Evolutionary conservation across 2,888 invertebrate genomes (phyloP).

Genomic region (Tetropium fuscum): DNA sequence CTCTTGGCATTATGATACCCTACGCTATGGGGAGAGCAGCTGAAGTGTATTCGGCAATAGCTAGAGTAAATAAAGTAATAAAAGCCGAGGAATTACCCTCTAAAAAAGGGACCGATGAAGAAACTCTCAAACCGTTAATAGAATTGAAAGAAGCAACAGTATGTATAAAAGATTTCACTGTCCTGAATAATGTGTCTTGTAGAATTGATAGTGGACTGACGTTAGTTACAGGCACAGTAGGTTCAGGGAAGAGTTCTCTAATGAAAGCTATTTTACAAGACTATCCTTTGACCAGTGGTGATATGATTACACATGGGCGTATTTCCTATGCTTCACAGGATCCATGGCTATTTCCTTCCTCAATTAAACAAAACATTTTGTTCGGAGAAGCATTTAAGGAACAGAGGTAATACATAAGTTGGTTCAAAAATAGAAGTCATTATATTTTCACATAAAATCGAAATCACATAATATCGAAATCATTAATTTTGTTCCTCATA

Average conservation of each 20-base stretch:
- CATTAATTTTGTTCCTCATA: too few species aligned
- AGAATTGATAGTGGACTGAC: constrained; percentile 64
- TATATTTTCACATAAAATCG: too few species aligned
- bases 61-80: constrained; percentile 74
- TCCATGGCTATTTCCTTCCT: constrained; percentile 72
- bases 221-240: constrained; percentile 75
- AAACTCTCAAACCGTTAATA: constrained; percentile 45
- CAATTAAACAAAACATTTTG: constrained; percentile 81
- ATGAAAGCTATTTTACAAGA: constrained; percentile 65
- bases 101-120: constrained; percentile 33
- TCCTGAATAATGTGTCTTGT: constrained; percentile 64
- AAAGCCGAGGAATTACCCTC: constrained; percentile 62
- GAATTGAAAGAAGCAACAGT: constrained; percentile 47
- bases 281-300: constrained; percentile 61
- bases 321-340: constrained; percentile 72
- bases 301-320: constrained; percentile 66
- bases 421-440: too few species aligned
- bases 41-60: constrained; percentile 81
- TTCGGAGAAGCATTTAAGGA: constrained; percentile 75
- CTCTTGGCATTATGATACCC: constrained; percentile 91
- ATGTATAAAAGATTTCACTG: constrained; percentile 48
- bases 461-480: too few species aligned
- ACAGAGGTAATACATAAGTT: constrained; percentile 69
- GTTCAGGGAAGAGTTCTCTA: constrained; percentile 73
- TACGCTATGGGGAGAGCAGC: constrained; percentile 85